Evolutionary conservation across 2,888 invertebrate genomes (phyloP).

Genomic region (Biston betularia): DNA sequence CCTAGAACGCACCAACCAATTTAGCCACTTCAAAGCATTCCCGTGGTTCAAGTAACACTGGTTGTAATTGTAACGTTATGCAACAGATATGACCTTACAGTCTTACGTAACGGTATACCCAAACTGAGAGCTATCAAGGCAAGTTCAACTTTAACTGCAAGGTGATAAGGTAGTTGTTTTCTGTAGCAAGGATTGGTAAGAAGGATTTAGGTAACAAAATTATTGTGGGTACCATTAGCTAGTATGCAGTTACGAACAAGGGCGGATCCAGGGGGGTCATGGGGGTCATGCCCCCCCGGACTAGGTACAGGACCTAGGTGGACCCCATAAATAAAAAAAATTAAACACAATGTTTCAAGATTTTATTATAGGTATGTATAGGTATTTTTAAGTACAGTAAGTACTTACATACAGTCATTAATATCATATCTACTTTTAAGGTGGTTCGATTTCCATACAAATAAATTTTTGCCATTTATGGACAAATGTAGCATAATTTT

Average conservation of each 20-base stretch:
- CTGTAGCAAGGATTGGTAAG: constrained; percentile 29
- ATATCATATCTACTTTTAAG: no score
- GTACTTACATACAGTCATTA: no score
- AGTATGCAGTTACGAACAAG: constrained; percentile 38
- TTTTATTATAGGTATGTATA: no score
- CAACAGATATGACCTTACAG: constrained; percentile 78
- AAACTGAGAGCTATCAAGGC: constrained; percentile 51
- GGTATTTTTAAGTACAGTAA: no score
- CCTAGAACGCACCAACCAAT: constrained; percentile 36
- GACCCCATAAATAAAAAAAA: no score
- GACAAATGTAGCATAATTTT: no score
- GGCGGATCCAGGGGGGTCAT: no score
- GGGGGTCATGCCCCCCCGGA: no score
- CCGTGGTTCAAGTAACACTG: constrained; percentile 59
- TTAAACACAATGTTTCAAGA: no score
- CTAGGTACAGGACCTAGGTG: no score
- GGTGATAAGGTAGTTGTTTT: constrained; percentile 41
- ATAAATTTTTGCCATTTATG: no score
- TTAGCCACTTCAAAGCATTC: constrained; percentile 48
- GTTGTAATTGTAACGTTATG: constrained; percentile 69
- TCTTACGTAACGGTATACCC: constrained; percentile 75
- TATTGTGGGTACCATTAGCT: constrained; percentile 59
- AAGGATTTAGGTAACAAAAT: constrained; percentile 69
- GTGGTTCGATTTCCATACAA: no score
- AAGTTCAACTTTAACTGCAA: constrained; percentile 44